These are phyloP conservation scores for Magallana gigas DNA, from an alignment of 1,140 invertebrate genomes.

Conservation along the genomic window DNA sequence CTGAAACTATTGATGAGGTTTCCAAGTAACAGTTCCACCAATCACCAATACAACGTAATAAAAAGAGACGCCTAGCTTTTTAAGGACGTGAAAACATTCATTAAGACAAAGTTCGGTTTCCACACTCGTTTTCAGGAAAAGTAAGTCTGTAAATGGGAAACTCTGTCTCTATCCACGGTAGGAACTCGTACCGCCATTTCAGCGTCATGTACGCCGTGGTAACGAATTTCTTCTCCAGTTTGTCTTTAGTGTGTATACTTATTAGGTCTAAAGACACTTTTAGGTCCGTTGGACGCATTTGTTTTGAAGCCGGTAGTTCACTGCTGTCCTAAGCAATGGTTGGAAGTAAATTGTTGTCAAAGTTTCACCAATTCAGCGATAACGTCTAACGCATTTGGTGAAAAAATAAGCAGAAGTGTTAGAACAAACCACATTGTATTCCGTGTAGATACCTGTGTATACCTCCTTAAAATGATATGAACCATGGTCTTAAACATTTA, in stretches of 20 bases:
- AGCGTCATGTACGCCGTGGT: background rate
- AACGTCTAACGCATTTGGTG: background rate
- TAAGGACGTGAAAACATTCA: background rate
- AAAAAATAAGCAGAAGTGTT: background rate
- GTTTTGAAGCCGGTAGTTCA: background rate
- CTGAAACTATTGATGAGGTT: slow-evolving; percentile 27
- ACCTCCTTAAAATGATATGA: too few relatives aligned
- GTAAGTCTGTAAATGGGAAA: too few relatives aligned
- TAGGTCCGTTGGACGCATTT: background rate
- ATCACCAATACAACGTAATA: background rate
- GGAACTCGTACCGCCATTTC: background rate
- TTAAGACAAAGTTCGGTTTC: slow-evolving; percentile 41
- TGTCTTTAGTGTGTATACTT: background rate
- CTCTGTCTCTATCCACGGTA: background rate
- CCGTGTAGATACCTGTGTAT: too few relatives aligned
- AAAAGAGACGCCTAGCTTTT: background rate
- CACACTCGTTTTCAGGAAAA: slow-evolving; percentile 17
- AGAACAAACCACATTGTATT: too few relatives aligned
- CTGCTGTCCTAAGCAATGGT: background rate
- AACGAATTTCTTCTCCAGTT: background rate
- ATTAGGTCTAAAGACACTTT: background rate
- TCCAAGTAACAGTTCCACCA: slow-evolving; percentile 32
- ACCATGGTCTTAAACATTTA: too few relatives aligned
- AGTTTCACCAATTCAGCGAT: background rate
- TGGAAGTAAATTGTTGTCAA: background rate